phyloP scores from a whole-genome alignment of 1,140 invertebrate genomes.

The Drosophila bipectinata region DNA sequence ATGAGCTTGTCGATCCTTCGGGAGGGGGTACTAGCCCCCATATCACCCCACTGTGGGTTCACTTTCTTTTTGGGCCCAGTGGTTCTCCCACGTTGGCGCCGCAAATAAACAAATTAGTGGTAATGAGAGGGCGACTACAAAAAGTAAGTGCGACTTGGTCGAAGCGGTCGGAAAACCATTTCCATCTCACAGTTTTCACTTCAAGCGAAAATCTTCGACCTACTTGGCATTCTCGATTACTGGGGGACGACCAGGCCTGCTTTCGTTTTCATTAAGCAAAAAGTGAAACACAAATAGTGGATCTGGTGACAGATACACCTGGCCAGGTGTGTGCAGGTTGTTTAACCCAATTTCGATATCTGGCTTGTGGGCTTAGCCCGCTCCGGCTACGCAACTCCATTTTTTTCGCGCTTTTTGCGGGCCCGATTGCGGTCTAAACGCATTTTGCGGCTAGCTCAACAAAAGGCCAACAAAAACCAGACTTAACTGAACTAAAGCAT shows the following conservation, averaged over 20 bases:
- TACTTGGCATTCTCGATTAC: conserved; percentile 69
- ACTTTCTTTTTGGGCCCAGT: conserved; percentile 53
- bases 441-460: conserved; percentile 43
- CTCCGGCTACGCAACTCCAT: conserved; percentile 53
- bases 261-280: conserved; percentile 77
- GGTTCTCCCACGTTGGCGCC: conserved; percentile 60
- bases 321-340: conserved; percentile 48
- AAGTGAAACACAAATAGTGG: conserved; percentile 53
- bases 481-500: conserved; percentile 33
- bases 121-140: conserved; percentile 54
- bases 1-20: conserved; percentile 55
- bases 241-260: conserved; percentile 49
- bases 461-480: conserved; percentile 33
- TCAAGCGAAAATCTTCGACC: conserved; percentile 63
- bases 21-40: conserved; percentile 29
- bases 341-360: conserved; percentile 78
- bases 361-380: conserved; percentile 56
- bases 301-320: conserved; percentile 48
- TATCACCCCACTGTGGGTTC: conserved; percentile 17
- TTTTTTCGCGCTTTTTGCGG: conserved; percentile 15
- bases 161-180: conserved; percentile 15
- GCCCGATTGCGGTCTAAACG: conserved; percentile 49
- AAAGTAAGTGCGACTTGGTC: conserved; percentile 20
- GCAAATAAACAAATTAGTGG: conserved; percentile 66
- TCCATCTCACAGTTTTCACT: conserved; percentile 51